A percentile compares a stretch with the other conserved stretches of the same genome.
Conservation (phyloP, 2,113 vertebrate species). For the Semnornis frantzii region DNA sequence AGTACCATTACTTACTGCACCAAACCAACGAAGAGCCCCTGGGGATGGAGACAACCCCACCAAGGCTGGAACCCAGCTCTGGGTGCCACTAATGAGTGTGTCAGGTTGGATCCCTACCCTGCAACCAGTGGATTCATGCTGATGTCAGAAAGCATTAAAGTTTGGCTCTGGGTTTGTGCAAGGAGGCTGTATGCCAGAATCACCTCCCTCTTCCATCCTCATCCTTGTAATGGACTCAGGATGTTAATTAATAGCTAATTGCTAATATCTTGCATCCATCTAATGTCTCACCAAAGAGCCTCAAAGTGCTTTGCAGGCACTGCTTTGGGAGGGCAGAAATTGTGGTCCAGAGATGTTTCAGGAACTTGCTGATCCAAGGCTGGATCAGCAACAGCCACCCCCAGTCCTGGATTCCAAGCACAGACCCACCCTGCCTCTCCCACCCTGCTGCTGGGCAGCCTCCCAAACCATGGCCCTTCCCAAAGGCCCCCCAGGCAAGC, state of each 20-base stretch:
- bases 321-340: not conserved
- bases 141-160: not conserved
- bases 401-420: not conserved
- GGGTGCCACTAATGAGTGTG: not conserved
- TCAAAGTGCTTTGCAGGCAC: not conserved
- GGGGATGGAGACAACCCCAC: not conserved
- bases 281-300: not conserved
- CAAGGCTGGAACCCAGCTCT: accelerated
- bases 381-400: not conserved
- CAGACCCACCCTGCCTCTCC: not conserved
- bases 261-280: not conserved
- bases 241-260: slow-evolving; percentile 45
- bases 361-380: not conserved
- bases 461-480: not conserved
- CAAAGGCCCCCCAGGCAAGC: not conserved
- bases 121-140: not conserved
- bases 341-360: not conserved
- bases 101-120: not conserved
- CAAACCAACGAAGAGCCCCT: not conserved
- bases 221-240: not conserved
- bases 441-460: not conserved
- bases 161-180: not conserved
- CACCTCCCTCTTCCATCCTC: not conserved
- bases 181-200: not conserved
- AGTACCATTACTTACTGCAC: not conserved